Evolutionary conservation across 2,888 invertebrate genomes (phyloP), one percentile per base, ranked within the genome.

Genomic region (Xanthia icteritia): DNA sequence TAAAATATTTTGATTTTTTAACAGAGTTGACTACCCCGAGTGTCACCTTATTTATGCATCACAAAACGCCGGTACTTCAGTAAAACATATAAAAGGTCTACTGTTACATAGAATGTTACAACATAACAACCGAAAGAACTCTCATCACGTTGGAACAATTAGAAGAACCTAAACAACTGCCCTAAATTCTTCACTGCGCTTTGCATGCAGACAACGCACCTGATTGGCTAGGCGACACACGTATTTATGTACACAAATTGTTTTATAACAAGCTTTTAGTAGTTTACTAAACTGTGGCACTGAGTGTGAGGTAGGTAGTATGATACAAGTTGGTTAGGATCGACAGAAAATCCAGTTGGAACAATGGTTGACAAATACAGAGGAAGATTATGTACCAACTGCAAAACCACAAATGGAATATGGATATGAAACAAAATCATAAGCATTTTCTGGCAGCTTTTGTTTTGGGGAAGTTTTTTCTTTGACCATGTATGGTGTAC

Each of bases 71-170:
- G 13, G 2, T 48, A 77, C 54, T 65, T 45, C n/a, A 58, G 23
- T 36, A 45, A 64, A 36, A 36, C 36, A 20, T 42, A 58, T 23
- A 23, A 9, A 82, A 54, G 31, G 11, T 8, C 3, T 8, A 36
- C 36, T 36, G 20, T 58, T 64, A 73, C 36, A 61, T 11, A 2
- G 1, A 1, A 73, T 56, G 45, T 39, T 61, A 56, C 42, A 76
- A 65, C 0, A 6, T 48, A n/a, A 48, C 56, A 31, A 15, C 8
- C 17, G 20, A 73, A 56, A 56, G 9, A 51, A 36, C 76, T 58
- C 42, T 42, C 67, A 69, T 77, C 86, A 86, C 86, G 88, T 84
- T 23, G 1, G 15, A n/a, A 64, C 80, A 84, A 86, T 88, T 86
- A 84, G 66, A 56, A 63, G 45, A 64, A 15, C 67, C 61, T 84